These are phyloP conservation scores for Acrocephalus kingi DNA, from an alignment of 2,113 vertebrate genomes.

Conservation along the genomic window DNA sequence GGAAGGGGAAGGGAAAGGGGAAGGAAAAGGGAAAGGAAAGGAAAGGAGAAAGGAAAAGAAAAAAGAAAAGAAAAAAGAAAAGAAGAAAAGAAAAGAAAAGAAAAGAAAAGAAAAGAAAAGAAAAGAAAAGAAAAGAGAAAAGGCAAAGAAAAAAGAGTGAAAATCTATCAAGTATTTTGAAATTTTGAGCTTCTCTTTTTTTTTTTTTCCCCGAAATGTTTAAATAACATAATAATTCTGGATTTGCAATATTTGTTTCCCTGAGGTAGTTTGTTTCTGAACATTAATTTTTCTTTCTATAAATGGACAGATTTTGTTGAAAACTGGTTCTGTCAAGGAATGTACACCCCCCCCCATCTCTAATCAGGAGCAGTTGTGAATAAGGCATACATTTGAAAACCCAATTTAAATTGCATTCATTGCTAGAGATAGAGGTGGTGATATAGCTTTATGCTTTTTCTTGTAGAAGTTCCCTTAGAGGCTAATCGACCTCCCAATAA, in stretches of 20 bases:
- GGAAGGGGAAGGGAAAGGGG: too few relatives aligned
- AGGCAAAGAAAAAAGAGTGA: too few relatives aligned
- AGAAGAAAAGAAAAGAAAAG: too few relatives aligned
- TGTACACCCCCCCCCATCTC: background rate
- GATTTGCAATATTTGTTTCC: background rate
- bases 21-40: too few relatives aligned
- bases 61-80: too few relatives aligned
- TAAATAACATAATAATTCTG: background rate
- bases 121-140: too few relatives aligned
- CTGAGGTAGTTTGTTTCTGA: background rate
- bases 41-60: too few relatives aligned
- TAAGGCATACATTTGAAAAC: background rate
- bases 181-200: background rate
- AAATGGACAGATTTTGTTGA: background rate
- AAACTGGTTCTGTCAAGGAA: background rate
- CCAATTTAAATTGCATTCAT: background rate
- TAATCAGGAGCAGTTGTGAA: background rate
- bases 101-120: too few relatives aligned
- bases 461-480: conserved; percentile 14
- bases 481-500: background rate
- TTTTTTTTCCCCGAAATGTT: background rate
- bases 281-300: background rate
- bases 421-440: background rate
- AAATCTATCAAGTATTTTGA: background rate
- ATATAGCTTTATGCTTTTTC: background rate